Evolutionary conservation across 2,113 vertebrate genomes (phyloP).

Genomic region (Rhegmatorhina hoffmannsi): DNA sequence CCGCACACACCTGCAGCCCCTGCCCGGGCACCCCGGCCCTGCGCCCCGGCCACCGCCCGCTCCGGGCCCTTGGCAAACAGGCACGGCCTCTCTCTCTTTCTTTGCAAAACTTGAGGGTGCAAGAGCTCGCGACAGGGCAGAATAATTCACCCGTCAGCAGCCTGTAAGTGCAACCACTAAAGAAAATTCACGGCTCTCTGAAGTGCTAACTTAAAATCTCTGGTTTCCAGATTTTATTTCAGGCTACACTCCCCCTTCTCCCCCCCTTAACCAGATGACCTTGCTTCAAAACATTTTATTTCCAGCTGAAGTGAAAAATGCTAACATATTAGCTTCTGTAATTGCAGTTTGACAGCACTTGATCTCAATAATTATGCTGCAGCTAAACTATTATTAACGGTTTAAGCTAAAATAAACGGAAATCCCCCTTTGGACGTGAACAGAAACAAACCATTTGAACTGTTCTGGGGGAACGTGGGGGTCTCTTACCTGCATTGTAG

Average conservation of each 20-base stretch:
- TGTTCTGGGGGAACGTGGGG: not conserved
- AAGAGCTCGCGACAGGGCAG: not conserved
- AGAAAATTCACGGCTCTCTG: slow-evolving; percentile 59
- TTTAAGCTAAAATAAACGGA: slow-evolving; percentile 73
- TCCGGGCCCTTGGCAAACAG: not conserved
- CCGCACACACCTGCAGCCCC: slow-evolving; percentile 19
- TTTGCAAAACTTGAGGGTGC: not conserved
- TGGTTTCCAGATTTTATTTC: slow-evolving; percentile 72
- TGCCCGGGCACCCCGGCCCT: not conserved
- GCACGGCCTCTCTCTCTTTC: not conserved
- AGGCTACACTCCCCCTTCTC: slow-evolving; percentile 37
- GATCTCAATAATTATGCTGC: slow-evolving; percentile 74
- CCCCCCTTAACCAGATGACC: slow-evolving; percentile 68
- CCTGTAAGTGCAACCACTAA: not conserved
- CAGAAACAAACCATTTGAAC: slow-evolving; percentile 44
- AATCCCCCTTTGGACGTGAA: slow-evolving; percentile 65
- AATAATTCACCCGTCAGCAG: slow-evolving; percentile 6
- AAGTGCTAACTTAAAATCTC: slow-evolving; percentile 67
- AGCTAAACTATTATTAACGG: slow-evolving; percentile 75
- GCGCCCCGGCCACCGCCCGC: not conserved
- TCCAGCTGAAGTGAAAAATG: slow-evolving; percentile 74
- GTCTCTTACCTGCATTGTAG: slow-evolving; percentile 93
- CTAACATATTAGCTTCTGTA: slow-evolving; percentile 72
- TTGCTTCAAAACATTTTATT: slow-evolving; percentile 71
- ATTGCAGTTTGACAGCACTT: slow-evolving; percentile 73